Evolutionary conservation across 2,113 vertebrate genomes (phyloP), one percentile per base, ranked within the genome.

Genomic region (Burhinus oedicnemus): DNA sequence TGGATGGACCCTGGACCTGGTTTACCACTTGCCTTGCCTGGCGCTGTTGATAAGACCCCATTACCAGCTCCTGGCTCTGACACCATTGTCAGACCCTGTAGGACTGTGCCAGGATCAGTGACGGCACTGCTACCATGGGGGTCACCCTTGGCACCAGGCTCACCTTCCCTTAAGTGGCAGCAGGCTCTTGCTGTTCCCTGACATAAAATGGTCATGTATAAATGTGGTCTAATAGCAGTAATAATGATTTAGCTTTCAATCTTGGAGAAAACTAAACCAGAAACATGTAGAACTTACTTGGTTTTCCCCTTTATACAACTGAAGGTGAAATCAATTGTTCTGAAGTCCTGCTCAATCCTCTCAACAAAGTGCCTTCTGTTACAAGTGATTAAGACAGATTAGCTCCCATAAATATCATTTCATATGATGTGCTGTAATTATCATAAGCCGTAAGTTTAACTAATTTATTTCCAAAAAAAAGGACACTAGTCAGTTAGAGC

Each of bases 241-340:
- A 30, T 22, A 72, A 51, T 49, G 9, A 80, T 57, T 77, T n/a
- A 1, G 7, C 25, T 72, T 55, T 47, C 74, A 87, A 0, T 19
- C 38, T 76, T 5, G 5, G 44, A 61, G 49, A 79, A 91, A 96
- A 76, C 9, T 62, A 69, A 91, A 79, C 25, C 22, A 92, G 57
- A 90, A 93, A 66, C 3, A 15, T 6, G 3, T 69, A 36, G 38
- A 90, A 85, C 27, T 77, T 83, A 9, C 54, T 79, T 51, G 19
- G 4, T 54, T 90, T 85, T 82, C 42, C 13, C 47, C 61, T 78
- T 47, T 52, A 52, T 15, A 11, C 26, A 69, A 25, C n/a, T 76
- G 90, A 92, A 92, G 66, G 85, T 85, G 85, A 93, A 91, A 91
- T 55, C 25, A 87, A 36, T 52, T 88, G 44, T 90, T 95, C 42